A percentile compares a stretch with the other conserved stretches of the same genome.
phyloP scores from a whole-genome alignment of 2,113 vertebrate genomes.

The Charadrius vociferus region DNA sequence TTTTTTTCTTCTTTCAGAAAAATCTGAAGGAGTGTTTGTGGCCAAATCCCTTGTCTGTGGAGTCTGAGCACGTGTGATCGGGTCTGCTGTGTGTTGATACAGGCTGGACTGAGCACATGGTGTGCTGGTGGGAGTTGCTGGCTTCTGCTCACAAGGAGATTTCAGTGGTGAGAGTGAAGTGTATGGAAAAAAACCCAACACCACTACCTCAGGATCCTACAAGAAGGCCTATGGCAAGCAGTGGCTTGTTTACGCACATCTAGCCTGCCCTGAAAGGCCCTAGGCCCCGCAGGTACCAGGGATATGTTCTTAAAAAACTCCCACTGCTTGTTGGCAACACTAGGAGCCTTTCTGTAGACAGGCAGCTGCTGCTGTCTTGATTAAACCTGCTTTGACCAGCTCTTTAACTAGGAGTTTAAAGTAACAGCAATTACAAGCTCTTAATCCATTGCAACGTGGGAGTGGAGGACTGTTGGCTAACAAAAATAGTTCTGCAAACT shows the following conservation, averaged over 20 bases:
- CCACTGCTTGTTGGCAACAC: not conserved
- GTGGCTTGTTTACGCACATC: not conserved
- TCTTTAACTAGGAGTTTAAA: not conserved
- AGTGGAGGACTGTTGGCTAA: not conserved
- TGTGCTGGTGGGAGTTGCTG: not conserved
- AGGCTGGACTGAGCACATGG: not conserved
- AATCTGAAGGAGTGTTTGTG: not conserved
- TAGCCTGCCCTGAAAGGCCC: not conserved
- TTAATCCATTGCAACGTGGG: conserved; percentile 13
- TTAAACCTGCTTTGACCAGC: conserved; percentile 3
- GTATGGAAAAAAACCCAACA: rapidly evolving
- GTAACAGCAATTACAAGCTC: conserved; percentile 13
- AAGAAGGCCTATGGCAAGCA: not conserved
- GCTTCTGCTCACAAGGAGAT: not conserved
- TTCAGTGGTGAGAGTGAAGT: not conserved
- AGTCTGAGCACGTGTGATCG: rapidly evolving
- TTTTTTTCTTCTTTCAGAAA: not conserved
- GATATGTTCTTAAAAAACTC: not conserved
- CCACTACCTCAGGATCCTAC: not conserved
- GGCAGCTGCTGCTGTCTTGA: not conserved
- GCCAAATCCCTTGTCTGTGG: not conserved
- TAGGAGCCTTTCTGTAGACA: not conserved
- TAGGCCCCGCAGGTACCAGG: not conserved
- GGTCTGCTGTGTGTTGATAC: not conserved
- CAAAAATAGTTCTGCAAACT: conserved; percentile 13